Percentiles rank a stretch among this genome's conserved stretches.
These are phyloP conservation scores for Melanostigma gelatinosum DNA, from an alignment of 2,113 vertebrate genomes.

Conservation along the genomic window DNA sequence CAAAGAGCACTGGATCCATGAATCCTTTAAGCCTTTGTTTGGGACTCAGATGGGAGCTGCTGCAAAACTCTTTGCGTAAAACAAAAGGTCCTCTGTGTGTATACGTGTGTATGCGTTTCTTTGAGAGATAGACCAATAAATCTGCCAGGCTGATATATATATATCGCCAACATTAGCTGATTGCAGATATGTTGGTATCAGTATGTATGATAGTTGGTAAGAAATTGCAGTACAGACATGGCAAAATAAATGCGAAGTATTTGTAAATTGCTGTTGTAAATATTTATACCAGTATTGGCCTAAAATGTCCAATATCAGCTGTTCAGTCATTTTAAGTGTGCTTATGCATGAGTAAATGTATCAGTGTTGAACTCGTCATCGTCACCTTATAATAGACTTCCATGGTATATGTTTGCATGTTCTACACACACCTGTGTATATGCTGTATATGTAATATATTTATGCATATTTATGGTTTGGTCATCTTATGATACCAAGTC, in stretches of 20 bases:
- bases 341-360: neutral
- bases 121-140: neutral
- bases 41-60: slow-evolving; percentile 6
- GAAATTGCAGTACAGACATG: neutral
- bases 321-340: neutral
- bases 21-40: slow-evolving; percentile 47
- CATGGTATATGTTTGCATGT: neutral
- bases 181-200: neutral
- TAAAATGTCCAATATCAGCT: neutral
- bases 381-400: neutral
- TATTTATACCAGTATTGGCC: neutral
- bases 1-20: slow-evolving; percentile 9
- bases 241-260: neutral
- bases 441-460: neutral
- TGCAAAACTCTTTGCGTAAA: slow-evolving; percentile 11
- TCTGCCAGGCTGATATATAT: neutral
- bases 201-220: neutral
- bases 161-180: neutral
- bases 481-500: neutral
- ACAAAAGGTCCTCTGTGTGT: neutral
- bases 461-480: neutral
- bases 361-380: neutral
- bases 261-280: neutral
- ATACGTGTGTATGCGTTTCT: slow-evolving; percentile 14
- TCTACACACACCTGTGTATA: neutral